Evolutionary conservation across 1,140 invertebrate genomes (phyloP).

Genomic region (Macrobrachium nipponense): DNA sequence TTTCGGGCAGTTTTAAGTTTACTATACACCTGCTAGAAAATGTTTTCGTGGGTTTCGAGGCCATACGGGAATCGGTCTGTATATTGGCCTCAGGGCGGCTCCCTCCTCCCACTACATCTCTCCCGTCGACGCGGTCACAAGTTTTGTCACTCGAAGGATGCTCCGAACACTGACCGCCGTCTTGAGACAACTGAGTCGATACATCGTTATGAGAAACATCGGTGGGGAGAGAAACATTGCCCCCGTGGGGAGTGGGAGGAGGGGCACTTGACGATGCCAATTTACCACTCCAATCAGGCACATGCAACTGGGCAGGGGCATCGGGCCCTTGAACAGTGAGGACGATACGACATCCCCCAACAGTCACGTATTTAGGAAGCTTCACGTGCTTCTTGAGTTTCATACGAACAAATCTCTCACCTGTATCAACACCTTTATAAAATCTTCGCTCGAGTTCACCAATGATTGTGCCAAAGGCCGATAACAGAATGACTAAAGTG

Average conservation of each 20-base stretch:
- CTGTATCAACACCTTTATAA: constrained; percentile 69
- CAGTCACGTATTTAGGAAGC: constrained; percentile 65
- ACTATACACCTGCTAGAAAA: constrained; percentile 62
- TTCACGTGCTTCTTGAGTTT: constrained; percentile 65
- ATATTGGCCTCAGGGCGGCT: constrained; percentile 2
- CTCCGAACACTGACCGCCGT: constrained; percentile 52
- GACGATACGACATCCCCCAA: constrained; percentile 66
- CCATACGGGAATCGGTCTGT: constrained; percentile 36
- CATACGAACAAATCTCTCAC: constrained; percentile 68
- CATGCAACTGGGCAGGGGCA: constrained; percentile 54
- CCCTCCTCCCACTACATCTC: constrained; percentile 11
- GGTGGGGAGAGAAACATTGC: constrained; percentile 1
- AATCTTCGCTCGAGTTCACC: constrained; percentile 69
- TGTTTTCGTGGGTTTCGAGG: constrained; percentile 56
- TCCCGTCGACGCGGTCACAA: constrained; percentile 48
- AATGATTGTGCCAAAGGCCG: constrained; percentile 68
- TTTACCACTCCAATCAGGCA: constrained; percentile 59
- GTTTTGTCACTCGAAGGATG: constrained; percentile 55
- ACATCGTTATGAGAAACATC: constrained; percentile 38
- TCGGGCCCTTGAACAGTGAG: constrained; percentile 63
- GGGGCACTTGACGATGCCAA: constrained; percentile 15
- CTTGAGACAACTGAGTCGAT: constrained; percentile 42
- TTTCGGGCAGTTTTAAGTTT: constrained; percentile 61
- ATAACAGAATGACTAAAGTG: constrained; percentile 66
- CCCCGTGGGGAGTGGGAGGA: constrained; percentile 21